A percentile compares a stretch with the other conserved stretches of the same genome.
These are phyloP conservation scores for Spea hammondii DNA, from an alignment of 2,797 vertebrate species.

Conservation along the genomic window DNA sequence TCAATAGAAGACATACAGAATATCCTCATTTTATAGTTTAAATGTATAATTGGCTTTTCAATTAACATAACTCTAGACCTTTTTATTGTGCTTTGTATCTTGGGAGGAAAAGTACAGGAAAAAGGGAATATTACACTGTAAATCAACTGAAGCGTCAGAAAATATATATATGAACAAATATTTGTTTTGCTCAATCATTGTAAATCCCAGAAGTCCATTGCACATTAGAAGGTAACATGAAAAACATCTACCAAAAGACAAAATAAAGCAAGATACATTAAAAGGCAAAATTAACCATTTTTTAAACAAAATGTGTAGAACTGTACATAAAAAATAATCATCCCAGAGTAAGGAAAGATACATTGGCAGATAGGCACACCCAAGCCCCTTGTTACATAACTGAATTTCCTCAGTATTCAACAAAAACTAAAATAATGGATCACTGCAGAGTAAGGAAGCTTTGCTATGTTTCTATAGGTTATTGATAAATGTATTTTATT, in stretches of 20 bases:
- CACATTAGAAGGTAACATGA: slow-evolving; percentile 27
- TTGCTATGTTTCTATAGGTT: too few species aligned
- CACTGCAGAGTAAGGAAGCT: too few species aligned
- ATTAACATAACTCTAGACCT: slow-evolving; percentile 32
- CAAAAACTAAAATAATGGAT: too few species aligned
- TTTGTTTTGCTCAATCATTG: slow-evolving; percentile 18
- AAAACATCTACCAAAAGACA: slow-evolving; percentile 24
- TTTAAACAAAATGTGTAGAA: slow-evolving; percentile 14
- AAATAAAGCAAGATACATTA: slow-evolving; percentile 9
- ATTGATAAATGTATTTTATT: too few species aligned
- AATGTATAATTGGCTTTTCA: slow-evolving; percentile 6
- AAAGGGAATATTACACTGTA: slow-evolving; percentile 39
- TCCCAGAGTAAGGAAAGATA: too few species aligned
- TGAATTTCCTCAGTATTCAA: too few species aligned
- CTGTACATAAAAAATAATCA: not conserved
- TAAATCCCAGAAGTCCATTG: not conserved
- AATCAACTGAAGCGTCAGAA: slow-evolving; percentile 36
- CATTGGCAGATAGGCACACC: too few species aligned
- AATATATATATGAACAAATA: slow-evolving; percentile 23
- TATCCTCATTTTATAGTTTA: not conserved
- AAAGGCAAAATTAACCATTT: slow-evolving; percentile 13
- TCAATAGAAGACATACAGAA: slow-evolving; percentile 6
- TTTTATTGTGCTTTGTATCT: slow-evolving; percentile 12
- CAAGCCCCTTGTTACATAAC: too few species aligned
- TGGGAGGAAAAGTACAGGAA: slow-evolving; percentile 11